Conservation (phyloP, 1,140 invertebrate genomes). For the Caerostris extrusa region DNA sequence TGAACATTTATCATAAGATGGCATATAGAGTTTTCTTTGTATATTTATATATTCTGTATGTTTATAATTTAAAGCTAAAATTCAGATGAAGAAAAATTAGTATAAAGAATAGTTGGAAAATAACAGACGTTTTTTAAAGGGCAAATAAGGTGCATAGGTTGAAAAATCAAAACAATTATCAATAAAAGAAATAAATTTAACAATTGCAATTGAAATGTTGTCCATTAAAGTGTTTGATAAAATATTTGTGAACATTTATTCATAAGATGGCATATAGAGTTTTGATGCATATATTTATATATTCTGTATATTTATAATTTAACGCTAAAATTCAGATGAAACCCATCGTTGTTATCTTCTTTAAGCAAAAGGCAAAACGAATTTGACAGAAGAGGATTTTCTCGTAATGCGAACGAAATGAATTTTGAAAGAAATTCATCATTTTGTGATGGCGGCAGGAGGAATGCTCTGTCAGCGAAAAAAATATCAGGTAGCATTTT, state of each 20-base stretch:
- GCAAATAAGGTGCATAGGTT: too few species aligned
- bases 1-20: too few species aligned
- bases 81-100: too few species aligned
- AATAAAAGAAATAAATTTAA: too few species aligned
- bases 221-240: too few species aligned
- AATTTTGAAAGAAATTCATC: constrained; percentile 54
- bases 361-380: background rate
- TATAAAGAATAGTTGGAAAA: too few species aligned
- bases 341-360: background rate
- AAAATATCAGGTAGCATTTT: constrained; percentile 9
- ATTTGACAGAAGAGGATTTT: background rate
- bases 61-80: too few species aligned
- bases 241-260: too few species aligned
- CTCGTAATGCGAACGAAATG: constrained; percentile 17
- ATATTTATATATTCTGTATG: background rate
- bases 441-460: constrained; percentile 29
- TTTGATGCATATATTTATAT: background rate
- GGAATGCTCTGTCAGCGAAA: background rate
- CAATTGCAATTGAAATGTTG: too few species aligned
- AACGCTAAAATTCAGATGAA: background rate
- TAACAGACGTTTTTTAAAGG: too few species aligned
- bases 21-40: too few species aligned
- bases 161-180: too few species aligned
- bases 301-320: background rate
- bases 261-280: background rate